Evolutionary conservation across 2,113 vertebrate species (phyloP).

Genomic region (Porphyrio hochstetteri): DNA sequence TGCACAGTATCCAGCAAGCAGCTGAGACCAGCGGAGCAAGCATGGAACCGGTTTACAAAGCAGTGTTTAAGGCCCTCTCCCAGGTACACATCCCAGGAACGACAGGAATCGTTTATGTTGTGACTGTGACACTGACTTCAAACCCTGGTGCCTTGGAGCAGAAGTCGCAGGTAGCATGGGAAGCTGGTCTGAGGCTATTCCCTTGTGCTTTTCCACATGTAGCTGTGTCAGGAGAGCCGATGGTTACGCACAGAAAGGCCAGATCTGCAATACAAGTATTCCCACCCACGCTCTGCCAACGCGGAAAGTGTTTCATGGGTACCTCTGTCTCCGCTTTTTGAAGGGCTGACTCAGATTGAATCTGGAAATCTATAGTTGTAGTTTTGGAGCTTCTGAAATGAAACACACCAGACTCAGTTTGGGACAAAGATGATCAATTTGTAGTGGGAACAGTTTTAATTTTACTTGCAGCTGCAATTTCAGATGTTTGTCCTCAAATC

Average conservation of each 20-base stretch:
- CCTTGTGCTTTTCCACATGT: background rate
- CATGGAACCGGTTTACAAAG: constrained; percentile 69
- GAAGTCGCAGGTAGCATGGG: background rate
- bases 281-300: background rate
- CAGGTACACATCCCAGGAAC: constrained; percentile 56
- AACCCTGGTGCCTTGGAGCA: background rate
- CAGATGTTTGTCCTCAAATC: background rate
- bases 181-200: background rate
- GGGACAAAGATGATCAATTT: background rate
- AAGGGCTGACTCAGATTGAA: background rate
- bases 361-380: background rate
- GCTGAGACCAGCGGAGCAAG: constrained; percentile 62
- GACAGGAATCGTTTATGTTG: background rate
- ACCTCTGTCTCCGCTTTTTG: background rate
- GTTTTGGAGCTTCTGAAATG: background rate
- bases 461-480: background rate
- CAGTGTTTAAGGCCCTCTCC: constrained; percentile 70
- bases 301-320: background rate
- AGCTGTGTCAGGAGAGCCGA: background rate
- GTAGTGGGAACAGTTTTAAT: background rate
- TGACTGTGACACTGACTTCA: background rate
- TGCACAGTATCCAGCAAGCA: constrained; percentile 64
- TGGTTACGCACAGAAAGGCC: background rate
- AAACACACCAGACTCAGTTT: background rate
- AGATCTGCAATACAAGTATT: background rate